Conservation (phyloP, 2,888 invertebrate genomes). For the Listrodromus nycthemerus region DNA sequence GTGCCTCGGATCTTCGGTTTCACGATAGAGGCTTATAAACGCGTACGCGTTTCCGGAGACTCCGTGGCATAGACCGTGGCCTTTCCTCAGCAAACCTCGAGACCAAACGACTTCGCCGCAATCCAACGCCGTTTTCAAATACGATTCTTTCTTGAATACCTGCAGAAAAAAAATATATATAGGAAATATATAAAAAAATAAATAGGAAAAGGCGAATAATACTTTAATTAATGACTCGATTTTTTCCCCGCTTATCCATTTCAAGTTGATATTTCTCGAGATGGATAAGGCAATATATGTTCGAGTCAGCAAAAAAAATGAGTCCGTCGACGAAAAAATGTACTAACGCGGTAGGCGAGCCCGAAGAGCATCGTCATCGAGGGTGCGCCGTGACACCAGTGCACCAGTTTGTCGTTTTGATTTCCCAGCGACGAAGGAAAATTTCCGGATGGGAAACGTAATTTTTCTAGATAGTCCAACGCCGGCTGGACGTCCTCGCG, state of each 20-base stretch:
- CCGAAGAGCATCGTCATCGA: constrained; percentile 91
- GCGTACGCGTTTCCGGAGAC: constrained; percentile 95
- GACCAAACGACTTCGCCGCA: constrained; percentile 93
- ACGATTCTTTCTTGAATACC: constrained; percentile 89
- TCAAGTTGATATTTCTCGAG: no score
- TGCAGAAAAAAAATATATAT: constrained; percentile 77
- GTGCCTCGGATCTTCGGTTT: constrained; percentile 90
- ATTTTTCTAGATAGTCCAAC: constrained; percentile 87
- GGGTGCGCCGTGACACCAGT: constrained; percentile 98
- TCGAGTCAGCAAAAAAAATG: no score
- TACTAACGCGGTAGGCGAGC: constrained; percentile 88
- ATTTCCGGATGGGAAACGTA: constrained; percentile 88
- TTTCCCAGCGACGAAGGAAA: constrained; percentile 92
- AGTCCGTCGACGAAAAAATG: not conserved
- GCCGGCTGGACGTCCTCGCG: constrained; percentile 87
- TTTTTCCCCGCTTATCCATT: no score
- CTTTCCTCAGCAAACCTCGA: constrained; percentile 92
- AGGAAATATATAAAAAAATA: no score
- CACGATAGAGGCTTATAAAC: constrained; percentile 91
- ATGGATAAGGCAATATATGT: no score
- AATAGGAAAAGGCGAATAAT: no score
- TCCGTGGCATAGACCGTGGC: constrained; percentile 95
- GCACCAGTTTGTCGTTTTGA: constrained; percentile 91
- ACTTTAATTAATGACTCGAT: no score
- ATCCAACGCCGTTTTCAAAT: constrained; percentile 88